Evolutionary conservation across 2,113 vertebrate species (phyloP).

Genomic region (Lichenostomus cassidix): DNA sequence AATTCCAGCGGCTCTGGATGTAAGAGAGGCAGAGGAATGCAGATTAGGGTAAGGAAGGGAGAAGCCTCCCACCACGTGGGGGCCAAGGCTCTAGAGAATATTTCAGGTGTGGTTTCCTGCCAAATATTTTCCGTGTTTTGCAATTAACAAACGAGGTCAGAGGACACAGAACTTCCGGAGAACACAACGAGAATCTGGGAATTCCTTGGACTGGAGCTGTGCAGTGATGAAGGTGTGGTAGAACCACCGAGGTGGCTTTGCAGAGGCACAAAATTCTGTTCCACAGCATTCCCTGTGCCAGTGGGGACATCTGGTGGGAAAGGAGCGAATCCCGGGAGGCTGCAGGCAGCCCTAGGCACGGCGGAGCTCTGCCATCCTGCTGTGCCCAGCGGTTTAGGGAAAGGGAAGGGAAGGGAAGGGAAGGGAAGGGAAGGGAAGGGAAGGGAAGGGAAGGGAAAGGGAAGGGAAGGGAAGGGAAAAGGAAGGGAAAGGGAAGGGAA

Average conservation of each 20-base stretch:
- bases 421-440: too few relatives aligned
- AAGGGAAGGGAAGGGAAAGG: too few relatives aligned
- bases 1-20: not conserved
- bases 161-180: not conserved
- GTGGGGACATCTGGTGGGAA: not conserved
- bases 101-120: not conserved
- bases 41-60: not conserved
- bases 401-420: too few relatives aligned
- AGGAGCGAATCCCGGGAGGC: not conserved
- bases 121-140: not conserved
- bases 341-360: not conserved
- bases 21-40: not conserved
- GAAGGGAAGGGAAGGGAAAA: too few relatives aligned
- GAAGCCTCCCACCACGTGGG: not conserved
- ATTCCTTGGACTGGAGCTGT: not conserved
- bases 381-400: not conserved
- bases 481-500: not conserved
- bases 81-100: not conserved
- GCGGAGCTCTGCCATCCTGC: not conserved
- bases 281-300: not conserved
- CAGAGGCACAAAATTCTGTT: accelerated
- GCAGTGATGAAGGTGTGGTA: not conserved
- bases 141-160: not conserved
- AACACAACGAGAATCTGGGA: not conserved
- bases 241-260: accelerated